phyloP scores from a whole-genome alignment of 2,888 invertebrate species.

The Melanotus villosus region DNA sequence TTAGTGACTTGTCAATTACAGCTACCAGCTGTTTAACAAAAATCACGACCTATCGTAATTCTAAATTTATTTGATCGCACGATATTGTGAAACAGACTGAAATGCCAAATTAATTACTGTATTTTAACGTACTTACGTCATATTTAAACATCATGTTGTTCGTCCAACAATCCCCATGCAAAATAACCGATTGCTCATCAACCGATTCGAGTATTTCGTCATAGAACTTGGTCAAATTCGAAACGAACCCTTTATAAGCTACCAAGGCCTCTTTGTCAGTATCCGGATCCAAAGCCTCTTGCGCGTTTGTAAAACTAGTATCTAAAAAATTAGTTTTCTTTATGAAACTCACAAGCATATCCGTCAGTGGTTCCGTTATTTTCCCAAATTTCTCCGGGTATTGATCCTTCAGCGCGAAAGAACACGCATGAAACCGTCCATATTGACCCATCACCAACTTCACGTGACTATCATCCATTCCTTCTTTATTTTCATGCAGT shows the following conservation, averaged over 20 bases:
- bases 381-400: too few relatives aligned
- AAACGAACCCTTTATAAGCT: slow-evolving; percentile 22
- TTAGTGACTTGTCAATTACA: too few relatives aligned
- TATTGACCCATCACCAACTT: slow-evolving; percentile 56
- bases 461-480: slow-evolving; percentile 58
- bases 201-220: not conserved
- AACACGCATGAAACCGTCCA: slow-evolving; percentile 60
- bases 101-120: too few relatives aligned
- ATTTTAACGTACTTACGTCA: slow-evolving; percentile 46
- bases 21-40: too few relatives aligned
- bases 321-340: not conserved
- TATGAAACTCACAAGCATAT: not conserved
- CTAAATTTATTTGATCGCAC: too few relatives aligned
- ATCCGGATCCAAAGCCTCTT: not conserved
- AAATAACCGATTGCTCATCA: slow-evolving; percentile 47
- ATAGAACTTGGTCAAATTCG: not conserved
- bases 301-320: not conserved
- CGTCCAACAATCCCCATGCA: slow-evolving; percentile 59
- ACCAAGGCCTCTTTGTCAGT: not conserved
- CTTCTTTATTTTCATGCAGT: slow-evolving; percentile 54
- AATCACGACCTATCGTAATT: too few relatives aligned
- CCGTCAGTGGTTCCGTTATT: not conserved
- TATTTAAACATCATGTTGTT: slow-evolving; percentile 57
- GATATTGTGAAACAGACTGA: too few relatives aligned
- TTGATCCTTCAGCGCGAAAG: slow-evolving; percentile 57